Base-by-base conservation (phyloP, 2,888 invertebrate genomes). In the Timema podura region DNA sequence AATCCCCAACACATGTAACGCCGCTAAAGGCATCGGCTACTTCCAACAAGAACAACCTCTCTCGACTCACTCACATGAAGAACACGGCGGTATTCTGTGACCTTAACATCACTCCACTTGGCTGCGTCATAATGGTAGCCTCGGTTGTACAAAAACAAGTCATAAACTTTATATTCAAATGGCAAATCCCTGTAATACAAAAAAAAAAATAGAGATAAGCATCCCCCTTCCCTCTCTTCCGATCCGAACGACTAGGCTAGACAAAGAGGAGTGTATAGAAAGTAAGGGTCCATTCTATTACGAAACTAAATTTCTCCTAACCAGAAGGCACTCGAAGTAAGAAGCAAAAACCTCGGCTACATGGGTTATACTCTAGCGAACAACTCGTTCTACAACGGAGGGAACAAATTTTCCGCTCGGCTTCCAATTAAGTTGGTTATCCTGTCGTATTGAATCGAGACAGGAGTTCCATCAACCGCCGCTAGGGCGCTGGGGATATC, bases 381-480 rank as follows among this genome's bases (percentile, higher is more conserved):
- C 70, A 72, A 68, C 68, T 68, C 59, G 70, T 68, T 70, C 68
- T 70, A 70, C 72, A 68, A 70, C 67, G 68, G 48, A 44, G 70
- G 68, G 70, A 70, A 70, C 72, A 80, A 80, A 81, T 80, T 80
- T 81, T 81, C 80, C 80, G 78, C 78, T 76, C 78, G 78, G 77
- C 76, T 79, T 78, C 76, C 78, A 77, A 78, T 80, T 81, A 81
- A 81, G 80, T 80, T 79, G 77, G 77, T 76, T 77, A 78, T 77
- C 74, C 76, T 79, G 81, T 80, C 80, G 68, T 64, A 47, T 67
- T 61, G 68, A 16, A 72, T 72, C 57, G 47, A 57, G 48, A 54
- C 67, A 67, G 68, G 44, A 67, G 45, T 68, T 72, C 72, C 70
- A 72, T 72, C 72, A 72, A 65, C 2, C 13, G 65, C 48, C 65